Evolutionary conservation across 2,797 vertebrate species (phyloP).

Genomic region (Liasis olivaceus): DNA sequence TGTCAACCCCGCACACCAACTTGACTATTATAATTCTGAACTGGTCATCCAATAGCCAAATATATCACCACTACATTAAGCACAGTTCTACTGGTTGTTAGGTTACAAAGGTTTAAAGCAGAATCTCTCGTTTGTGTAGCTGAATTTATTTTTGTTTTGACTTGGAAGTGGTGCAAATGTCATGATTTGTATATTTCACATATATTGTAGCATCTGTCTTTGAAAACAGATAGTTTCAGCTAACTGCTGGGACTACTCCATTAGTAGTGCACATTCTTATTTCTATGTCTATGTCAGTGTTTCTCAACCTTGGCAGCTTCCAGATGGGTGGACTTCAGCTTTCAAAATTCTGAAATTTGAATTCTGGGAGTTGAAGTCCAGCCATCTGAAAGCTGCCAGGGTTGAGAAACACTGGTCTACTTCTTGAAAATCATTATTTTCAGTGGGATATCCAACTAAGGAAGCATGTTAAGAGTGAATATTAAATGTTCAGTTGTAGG

Average conservation of each 20-base stretch:
- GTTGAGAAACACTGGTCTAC: too few relatives aligned
- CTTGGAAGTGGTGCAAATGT: slow-evolving; percentile 42
- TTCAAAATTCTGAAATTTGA: too few relatives aligned
- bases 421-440: not conserved
- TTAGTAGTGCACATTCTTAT: not conserved
- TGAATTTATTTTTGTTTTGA: slow-evolving; percentile 39
- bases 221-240: slow-evolving; percentile 17
- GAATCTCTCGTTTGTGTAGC: slow-evolving; percentile 41
- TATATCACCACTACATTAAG: slow-evolving; percentile 35
- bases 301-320: not conserved
- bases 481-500: not conserved
- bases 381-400: not conserved
- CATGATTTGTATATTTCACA: slow-evolving; percentile 39
- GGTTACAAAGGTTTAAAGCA: slow-evolving; percentile 29
- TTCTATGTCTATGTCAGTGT: not conserved
- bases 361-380: too few relatives aligned
- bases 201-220: slow-evolving; percentile 30
- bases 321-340: too few relatives aligned
- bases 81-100: slow-evolving; percentile 43
- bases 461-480: not conserved
- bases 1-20: not conserved
- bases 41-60: slow-evolving; percentile 47
- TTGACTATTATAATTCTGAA: slow-evolving; percentile 37
- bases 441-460: not conserved
- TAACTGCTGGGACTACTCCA: not conserved